Base-by-base conservation (phyloP, 2,888 invertebrate genomes). In the Erebia palarica region DNA sequence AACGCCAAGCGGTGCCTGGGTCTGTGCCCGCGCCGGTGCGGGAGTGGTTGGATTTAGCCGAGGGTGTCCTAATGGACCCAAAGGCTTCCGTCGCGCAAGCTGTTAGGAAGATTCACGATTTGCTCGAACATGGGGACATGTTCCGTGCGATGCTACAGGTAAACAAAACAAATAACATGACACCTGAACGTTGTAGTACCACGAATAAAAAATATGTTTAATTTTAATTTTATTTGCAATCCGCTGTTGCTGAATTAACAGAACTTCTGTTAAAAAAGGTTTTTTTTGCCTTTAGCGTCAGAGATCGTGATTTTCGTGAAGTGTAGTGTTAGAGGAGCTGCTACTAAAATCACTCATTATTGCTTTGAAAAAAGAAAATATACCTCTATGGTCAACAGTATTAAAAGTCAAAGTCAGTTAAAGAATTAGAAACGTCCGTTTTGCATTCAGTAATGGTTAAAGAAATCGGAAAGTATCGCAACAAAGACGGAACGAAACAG, bases 91-190 rank as follows among this genome's bases (percentile, higher is more conserved):
- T 95, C 13, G 89, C 94, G 14, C 89, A 90, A 58, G 94, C 95
- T 4, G 91, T 96, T 75, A 86, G 91, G 66, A 93, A 94, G 73
- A 93, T 97, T 55, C 92, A 95, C 77, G 93, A 95, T 59, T 84
- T 95, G 71, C 94, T 96, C 83, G 93, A 94, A 67, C 93, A 94
- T 77, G 95, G 96, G 68, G 94, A 95, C 76, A 84, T 96, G 78
- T 96, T 96, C 88, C 93, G 95, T 78, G 94, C 94, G 16, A 95
- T 94, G 18, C 87, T 94, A 79, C 91, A 96, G 96, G 97, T 97
- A 94, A 53, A 14, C 44, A 57, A 64, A 36, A 7, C 57, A 13
- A 55, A 18, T 18, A 18, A 58, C 27, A 58, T 9, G 55, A 16
- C 9, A 18, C 18, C 3, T 55, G 57, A 9, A 13, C 16, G 14